Base-by-base conservation (phyloP, 1,140 invertebrate species). In the Brachionus sp. region DNA sequence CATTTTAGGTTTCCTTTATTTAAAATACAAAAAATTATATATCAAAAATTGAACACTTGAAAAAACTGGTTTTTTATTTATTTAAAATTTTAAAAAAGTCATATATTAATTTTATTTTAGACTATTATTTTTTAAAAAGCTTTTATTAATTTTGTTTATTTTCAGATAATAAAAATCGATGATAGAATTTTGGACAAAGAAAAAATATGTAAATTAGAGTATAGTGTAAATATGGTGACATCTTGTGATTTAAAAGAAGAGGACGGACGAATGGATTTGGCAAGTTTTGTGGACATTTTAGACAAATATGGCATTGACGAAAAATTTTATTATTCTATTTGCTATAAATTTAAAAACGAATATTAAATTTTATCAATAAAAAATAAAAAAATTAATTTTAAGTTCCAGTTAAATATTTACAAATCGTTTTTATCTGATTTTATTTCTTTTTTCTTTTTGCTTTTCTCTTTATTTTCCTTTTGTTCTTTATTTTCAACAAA, bases 401-500 rank as follows among this genome's bases (percentile, higher is more conserved):
- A 66, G 10, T 3, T 12, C 16, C 44, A 50, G 1, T 50, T n/a
- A 16, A 50, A 5, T 50, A 57, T 57, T 57, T 57, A 57, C 50
- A 57, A 57, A 19, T 57, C 50, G 9, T 57, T 57, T 57, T 57
- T 57, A 23, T 57, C 19, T 23, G 50, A 57, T 57, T 44, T 46
- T 23, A 33, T 29, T 42, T 16, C 13, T 25, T 78, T 53, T 42
- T 23, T 42, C 12, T 19, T 57, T 23, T 62, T 80, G 4, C 2
- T 42, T 33, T 62, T 16, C 19, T 42, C n/a, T 4, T 75, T 80
- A 3, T 62, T 46, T 78, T 78, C 25, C 5, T 33, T 10, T 80
- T 62, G 13, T 62, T 80, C 50, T 80, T 75, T 75, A 23, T 44
- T 46, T 13, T 75, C 70, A 4, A 62, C 77, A 80, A 64, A 80